Conservation (phyloP, 2,113 vertebrate species). For the Spilogale gracilis region DNA sequence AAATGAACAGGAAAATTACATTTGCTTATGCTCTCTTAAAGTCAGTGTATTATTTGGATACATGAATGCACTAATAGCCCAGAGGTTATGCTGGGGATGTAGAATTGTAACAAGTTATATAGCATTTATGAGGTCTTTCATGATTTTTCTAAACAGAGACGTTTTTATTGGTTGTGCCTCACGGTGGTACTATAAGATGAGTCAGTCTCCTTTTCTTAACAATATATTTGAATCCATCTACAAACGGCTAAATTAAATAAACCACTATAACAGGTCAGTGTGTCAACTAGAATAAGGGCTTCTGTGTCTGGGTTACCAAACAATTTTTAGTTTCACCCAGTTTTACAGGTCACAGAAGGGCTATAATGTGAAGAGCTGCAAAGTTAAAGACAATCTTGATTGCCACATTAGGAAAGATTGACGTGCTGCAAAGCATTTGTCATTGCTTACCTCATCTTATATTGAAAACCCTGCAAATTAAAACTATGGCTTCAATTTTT, state of each 20-base stretch:
- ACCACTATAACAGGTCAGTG: neutral
- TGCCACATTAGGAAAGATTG: neutral
- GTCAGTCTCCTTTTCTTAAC: slow-evolving; percentile 15
- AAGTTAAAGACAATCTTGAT: neutral
- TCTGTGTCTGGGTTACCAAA: neutral
- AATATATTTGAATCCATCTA: slow-evolving; percentile 16
- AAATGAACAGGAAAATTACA: slow-evolving; percentile 44
- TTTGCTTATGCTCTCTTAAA: slow-evolving; percentile 44
- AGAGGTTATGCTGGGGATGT: neutral
- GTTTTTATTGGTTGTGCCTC: slow-evolving; percentile 11
- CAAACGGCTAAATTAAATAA: neutral
- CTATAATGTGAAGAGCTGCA: neutral
- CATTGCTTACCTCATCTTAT: neutral
- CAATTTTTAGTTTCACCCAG: neutral
- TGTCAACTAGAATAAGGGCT: neutral
- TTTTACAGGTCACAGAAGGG: neutral
- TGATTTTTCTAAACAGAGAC: slow-evolving; percentile 54
- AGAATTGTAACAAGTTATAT: neutral
- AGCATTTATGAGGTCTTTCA: neutral
- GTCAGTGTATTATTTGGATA: slow-evolving; percentile 26
- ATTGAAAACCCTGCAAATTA: neutral
- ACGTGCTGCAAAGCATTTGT: neutral
- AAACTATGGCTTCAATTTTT: neutral
- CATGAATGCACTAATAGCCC: slow-evolving; percentile 21
- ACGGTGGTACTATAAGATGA: slow-evolving; percentile 1